Evolutionary conservation across 2,113 vertebrate genomes (phyloP), one percentile per base, ranked within the genome.

Genomic region (Brachyhypopomus occidentalis): DNA sequence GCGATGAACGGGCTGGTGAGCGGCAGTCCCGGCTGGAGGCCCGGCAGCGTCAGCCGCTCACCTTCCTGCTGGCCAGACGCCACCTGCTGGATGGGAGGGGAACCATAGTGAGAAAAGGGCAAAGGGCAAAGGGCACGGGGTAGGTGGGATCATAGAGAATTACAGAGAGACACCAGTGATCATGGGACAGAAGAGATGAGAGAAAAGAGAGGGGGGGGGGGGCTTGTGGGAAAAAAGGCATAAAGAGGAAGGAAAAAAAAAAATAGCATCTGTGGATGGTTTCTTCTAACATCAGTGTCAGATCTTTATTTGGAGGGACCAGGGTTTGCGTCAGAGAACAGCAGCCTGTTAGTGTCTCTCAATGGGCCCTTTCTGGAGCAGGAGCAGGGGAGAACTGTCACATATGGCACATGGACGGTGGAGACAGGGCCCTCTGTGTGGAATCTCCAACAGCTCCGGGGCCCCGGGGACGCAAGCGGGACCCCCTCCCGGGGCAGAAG

Each of bases 1-100:
- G 96, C 94, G 82, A 98, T 95, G 64, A 98, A 91, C 41, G 92
- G 90, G 81, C 91, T 87, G 87, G 89, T 91, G 84, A 94, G 84
- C 86, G 96, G 93, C 89, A 98, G 91, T 52, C 96, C 92, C 88
- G 97, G 96, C 88, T 95, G 96, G 59, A 98, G 87, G 23, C 93
- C 73, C 0, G 95, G 92, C 84, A 98, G 88, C 0, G 94, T 72
- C 19, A 98, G 92, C 11, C 95, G 92, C 86, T 98, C 96, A 0
- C 93, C 88, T 0, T 97, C 97, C 91, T 95, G 95, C 93, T 95
- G 96, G 0, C 92, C 90, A 0, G 96, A 94, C 0, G 93, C 88
- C 17, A 95, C 92, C 97, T 99, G 89, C 85, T 84, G 0, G 38
- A 36, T 23, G 27, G 59, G 1, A 41, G 56, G 22, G 58, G 58